Evolutionary conservation across 2,113 vertebrate species (phyloP).

Genomic region (Pithys albifrons): DNA sequence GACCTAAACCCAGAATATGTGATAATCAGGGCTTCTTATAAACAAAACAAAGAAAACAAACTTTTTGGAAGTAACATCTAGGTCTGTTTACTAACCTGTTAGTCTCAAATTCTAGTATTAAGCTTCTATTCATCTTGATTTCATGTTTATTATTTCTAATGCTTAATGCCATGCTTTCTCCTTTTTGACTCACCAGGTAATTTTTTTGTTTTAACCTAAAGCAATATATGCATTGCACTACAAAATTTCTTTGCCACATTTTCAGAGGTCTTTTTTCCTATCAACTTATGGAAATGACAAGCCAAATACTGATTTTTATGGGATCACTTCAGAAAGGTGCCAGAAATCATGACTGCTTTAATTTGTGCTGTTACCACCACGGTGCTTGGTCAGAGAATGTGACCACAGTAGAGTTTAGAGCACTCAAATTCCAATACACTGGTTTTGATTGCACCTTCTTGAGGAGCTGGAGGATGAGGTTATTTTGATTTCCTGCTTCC

Average conservation of each 20-base stretch:
- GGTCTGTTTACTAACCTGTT: conserved; percentile 48
- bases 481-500: not conserved
- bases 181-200: conserved; percentile 47
- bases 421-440: not conserved
- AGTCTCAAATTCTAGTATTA: conserved; percentile 15
- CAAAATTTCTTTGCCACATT: not conserved
- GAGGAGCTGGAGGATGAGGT: not conserved
- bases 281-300: not conserved
- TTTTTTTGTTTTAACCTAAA: conserved; percentile 29
- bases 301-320: not conserved
- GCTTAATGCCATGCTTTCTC: not conserved
- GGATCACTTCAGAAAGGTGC: not conserved
- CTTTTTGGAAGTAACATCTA: conserved; percentile 37
- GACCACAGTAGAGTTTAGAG: not conserved
- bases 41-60: conserved; percentile 28
- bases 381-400: not conserved
- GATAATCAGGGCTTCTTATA: conserved; percentile 1
- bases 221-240: not conserved
- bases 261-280: not conserved
- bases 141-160: conserved; percentile 22
- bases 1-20: conserved; percentile 9
- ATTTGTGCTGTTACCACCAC: not conserved
- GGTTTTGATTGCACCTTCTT: not conserved
- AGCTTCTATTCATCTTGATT: conserved; percentile 33
- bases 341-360: not conserved